Base-by-base conservation (phyloP, 2,888 invertebrate species). In the Orthosia incerta region DNA sequence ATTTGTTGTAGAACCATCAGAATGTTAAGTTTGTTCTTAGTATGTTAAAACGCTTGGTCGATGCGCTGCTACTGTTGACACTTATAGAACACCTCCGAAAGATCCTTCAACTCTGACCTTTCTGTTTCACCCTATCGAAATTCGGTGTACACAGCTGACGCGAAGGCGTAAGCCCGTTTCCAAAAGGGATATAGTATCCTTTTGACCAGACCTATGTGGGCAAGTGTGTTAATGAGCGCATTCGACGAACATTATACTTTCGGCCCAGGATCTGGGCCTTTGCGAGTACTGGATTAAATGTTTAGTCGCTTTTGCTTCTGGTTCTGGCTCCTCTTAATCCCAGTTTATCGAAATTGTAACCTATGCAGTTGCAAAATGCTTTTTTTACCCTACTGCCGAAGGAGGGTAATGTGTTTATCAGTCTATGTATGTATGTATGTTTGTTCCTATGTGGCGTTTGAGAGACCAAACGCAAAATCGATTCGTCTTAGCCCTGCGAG, bases 161-260 rank as follows among this genome's bases (percentile, higher is more conserved):
- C n/a, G n/a, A n/a, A n/a, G n/a, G n/a, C 51, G 12, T 64, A 64
- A 65, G 15, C 45, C 66, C n/a, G 4, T 65, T 69, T 53, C 12
- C 16, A 53, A n/a, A 26, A 20, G 45, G 26, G 16, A 39, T 20
- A 26, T 11, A 46, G 45, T 45, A 26, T 9, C 11, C 20, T 16
- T 16, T 26, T 45, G 46, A 46, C n/a, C 26, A 64, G 26, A 31
- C 16, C 26, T 53, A 16, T n/a, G 0, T 20, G 15, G 16, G 4
- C 12, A 26, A 53, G 16, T 26, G 26, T 16, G n/a, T 45, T 53
- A 69, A 15, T 39, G n/a, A 63, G 23, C 3, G 23, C 18, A 39
- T 50, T 68, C 13, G 18, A 39, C 31, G 59, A 50, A 51, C 5
- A 50, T 26, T 12, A n/a, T 15, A 39, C 50, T 51, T 3, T 60